These are phyloP conservation scores for Notiomystis cincta DNA, from an alignment of 2,113 vertebrate genomes.

Conservation along the genomic window DNA sequence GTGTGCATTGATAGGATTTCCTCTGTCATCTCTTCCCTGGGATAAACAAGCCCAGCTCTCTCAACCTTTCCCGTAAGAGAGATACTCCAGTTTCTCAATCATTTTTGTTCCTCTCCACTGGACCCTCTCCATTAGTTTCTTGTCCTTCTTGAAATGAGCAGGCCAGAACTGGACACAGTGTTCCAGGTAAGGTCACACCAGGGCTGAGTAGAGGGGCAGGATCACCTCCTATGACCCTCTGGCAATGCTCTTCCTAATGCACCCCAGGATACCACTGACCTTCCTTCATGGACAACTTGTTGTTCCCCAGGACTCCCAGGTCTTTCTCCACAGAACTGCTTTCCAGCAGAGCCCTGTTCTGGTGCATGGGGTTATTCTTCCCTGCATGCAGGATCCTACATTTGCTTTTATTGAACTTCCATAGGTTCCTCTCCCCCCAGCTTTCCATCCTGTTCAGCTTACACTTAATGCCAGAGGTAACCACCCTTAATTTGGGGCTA, in stretches of 20 bases:
- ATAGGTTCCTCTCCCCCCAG: not conserved
- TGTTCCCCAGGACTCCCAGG: not conserved
- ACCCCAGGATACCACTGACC: no score
- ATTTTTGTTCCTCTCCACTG: not conserved
- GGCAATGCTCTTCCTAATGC: not conserved
- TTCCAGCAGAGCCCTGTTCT: not conserved
- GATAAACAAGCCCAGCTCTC: not conserved
- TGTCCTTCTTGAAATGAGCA: not conserved
- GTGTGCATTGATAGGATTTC: not conserved
- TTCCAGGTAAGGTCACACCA: not conserved
- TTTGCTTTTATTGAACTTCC: not conserved
- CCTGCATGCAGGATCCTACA: not conserved
- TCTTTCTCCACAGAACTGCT: not conserved
- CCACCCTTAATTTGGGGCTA: not conserved
- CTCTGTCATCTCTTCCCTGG: not conserved
- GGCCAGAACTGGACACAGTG: not conserved
- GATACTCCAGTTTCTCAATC: not conserved
- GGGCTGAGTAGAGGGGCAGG: not conserved
- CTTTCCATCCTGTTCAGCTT: not conserved
- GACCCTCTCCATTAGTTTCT: not conserved
- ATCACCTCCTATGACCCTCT: not conserved
- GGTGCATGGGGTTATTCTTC: not conserved
- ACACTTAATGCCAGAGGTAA: not conserved
- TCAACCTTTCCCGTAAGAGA: not conserved
- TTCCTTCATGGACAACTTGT: not conserved